Conservation (phyloP, 2,888 invertebrate species). For the Amphipoea lucens region DNA sequence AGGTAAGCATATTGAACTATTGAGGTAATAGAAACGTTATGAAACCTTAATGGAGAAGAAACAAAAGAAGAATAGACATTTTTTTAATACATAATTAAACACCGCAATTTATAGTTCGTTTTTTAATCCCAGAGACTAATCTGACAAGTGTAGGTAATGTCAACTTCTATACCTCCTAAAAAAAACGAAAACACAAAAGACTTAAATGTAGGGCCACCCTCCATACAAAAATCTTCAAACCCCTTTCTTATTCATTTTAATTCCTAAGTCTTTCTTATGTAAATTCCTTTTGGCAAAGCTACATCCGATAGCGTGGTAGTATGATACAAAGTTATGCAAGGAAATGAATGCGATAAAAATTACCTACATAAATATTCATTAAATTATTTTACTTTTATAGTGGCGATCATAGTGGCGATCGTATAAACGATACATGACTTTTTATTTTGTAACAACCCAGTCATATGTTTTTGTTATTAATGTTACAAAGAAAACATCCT, state of each 20-base stretch:
- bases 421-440: background rate
- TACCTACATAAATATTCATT: conserved; percentile 19
- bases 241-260: background rate
- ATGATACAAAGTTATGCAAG: conserved; percentile 5
- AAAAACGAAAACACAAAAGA: no score
- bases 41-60: no score
- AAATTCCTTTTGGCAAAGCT: background rate
- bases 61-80: no score
- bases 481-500: background rate
- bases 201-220: no score
- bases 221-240: no score
- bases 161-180: no score
- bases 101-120: no score
- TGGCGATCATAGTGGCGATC: background rate
- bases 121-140: no score
- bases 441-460: background rate
- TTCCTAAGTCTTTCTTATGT: background rate
- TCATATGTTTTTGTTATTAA: background rate
- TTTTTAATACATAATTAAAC: no score
- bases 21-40: no score
- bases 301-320: background rate
- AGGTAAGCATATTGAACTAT: no score
- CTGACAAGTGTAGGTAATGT: no score
- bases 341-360: conserved; percentile 12
- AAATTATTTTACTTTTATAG: background rate